Evolutionary conservation across 2,113 vertebrate species (phyloP), one percentile per base, ranked within the genome.

Genomic region (Lagopus muta): DNA sequence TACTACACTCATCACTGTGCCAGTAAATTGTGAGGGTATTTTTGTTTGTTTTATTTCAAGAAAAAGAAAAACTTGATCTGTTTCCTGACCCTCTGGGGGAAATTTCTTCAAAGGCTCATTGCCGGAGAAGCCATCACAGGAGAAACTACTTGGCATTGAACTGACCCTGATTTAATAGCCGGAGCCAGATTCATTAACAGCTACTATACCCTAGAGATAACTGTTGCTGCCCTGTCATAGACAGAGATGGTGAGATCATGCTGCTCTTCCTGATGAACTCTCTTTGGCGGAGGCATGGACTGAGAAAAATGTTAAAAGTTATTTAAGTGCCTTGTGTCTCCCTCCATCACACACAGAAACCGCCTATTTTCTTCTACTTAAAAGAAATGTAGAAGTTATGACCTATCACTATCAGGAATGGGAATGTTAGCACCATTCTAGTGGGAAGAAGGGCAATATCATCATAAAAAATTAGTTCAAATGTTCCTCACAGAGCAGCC

Each of bases 81-180:
- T 82, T 89, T 89, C 62, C 52, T 47, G 20, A 65, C 40, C 85
- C 85, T 86, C 40, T 24, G 10, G 80, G 73, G 52, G 13, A 45
- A 67, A 66, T 70, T 75, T 79, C 48, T 79, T 55, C 81, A 95
- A 89, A 91, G 88, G 55, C 61, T 38, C 27, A 50, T 79, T 95
- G 76, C 50, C 82, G 61, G 43, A 89, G 34, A 79, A 91, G 30
- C n/a, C 67, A 89, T 71, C 1, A 1, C 50, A 86, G 36, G 54
- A 89, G 50, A 36, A 89, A 73, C 40, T 55, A 71, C 13, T 75
- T 86, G 81, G 85, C 67, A 79, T 61, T 66, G 67, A 34, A 79
- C 45, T 75, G 76, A 79, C 91, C 40, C 57, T 82, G 45, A 66
- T 60, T 86, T 62, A 75, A 86, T 50, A 89, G 61, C 45, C 1